Base-by-base conservation (phyloP, 2,888 invertebrate genomes). In the Drosophila falleni region DNA sequence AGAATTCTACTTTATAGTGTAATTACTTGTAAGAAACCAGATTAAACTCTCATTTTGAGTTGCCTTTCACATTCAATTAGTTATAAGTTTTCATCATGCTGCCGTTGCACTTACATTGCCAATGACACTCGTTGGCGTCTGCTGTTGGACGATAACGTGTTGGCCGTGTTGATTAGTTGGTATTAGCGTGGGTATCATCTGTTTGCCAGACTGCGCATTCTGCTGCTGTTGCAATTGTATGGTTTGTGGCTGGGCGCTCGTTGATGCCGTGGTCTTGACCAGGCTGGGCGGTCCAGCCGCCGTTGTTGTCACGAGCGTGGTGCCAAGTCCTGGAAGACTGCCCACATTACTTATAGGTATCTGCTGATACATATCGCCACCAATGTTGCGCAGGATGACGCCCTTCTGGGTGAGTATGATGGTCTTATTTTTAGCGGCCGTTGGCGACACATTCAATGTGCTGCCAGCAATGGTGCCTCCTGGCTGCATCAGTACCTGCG, bases 261-360 rank as follows among this genome's bases (percentile, higher is more conserved):
- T 87, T 3, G 90, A 69, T 19, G 90, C 56, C 42, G 91, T 89
- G 11, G 91, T 91, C 78, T 92, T 93, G 2, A 92, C 91, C 62
- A 92, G 71, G 31, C 91, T 83, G 5, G 92, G 92, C 73, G 92
- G 91, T 31, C 92, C 92, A 44, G 91, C 91, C 76, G 92, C 89
- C 71, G 91, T 89, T 33, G 89, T 89, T 33, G 92, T 91, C 87
- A 92, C 89, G 3, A 92, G 84, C 50, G 92, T 92, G 3, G 91
- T 64, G 44, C 89, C 80, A 9, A 92, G 80, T 33, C 89, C 87
- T 50, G 91, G 89, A 67, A 93, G 62, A 5, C 90, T 88, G 26
- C 91, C 86, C 31, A 92, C 91, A 75, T 92, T 93, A 44, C 92
- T 91, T n/a, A 93, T 91, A 10, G 93, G 93, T 69, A 93, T 93